Percentiles rank a stretch among this genome's conserved stretches.
These are phyloP conservation scores for Acanthornis magna DNA, from an alignment of 2,797 vertebrate genomes.

Conservation along the genomic window DNA sequence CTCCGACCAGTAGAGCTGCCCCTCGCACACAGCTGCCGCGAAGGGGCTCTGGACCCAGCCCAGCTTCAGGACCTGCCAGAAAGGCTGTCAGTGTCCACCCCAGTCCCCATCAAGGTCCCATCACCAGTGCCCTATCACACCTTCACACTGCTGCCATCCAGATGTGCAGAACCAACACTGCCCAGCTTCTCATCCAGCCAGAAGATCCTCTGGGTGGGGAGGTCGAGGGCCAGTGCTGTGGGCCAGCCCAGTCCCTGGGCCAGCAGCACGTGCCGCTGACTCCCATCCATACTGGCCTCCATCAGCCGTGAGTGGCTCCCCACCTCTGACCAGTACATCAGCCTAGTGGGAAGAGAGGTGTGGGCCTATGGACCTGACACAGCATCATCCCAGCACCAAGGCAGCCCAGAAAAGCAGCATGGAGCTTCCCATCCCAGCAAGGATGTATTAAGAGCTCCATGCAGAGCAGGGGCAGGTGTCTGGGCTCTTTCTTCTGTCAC, in stretches of 20 bases:
- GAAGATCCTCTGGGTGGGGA: constrained; percentile 81
- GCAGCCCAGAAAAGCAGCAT: background rate
- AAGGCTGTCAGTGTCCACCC: background rate
- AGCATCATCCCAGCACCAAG: background rate
- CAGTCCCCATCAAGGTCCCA: rapidly evolving
- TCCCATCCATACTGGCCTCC: constrained; percentile 88
- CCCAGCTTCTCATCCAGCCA: constrained; percentile 91
- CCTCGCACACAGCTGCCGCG: constrained; percentile 84
- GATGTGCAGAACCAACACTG: constrained; percentile 81
- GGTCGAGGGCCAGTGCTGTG: constrained; percentile 84
- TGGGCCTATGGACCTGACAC: background rate
- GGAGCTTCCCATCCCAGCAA: background rate
- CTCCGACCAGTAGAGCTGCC: constrained; percentile 89
- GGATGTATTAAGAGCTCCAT: background rate
- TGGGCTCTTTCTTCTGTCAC: background rate
- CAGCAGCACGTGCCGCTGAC: constrained; percentile 77
- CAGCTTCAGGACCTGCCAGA: constrained; percentile 82
- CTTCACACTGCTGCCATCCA: constrained; percentile 82
- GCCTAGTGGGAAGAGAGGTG: constrained; percentile 61
- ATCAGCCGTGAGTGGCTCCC: constrained; percentile 83
- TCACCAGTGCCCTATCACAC: constrained; percentile 58
- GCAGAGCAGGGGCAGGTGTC: background rate
- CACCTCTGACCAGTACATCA: constrained; percentile 93
- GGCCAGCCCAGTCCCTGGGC: constrained; percentile 82
- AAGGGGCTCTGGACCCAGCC: constrained; percentile 84